Evolutionary conservation across 23 tunicate genomes (phyloP), one percentile per base, ranked within the genome.

Genomic region (Aplidium turbinatum): DNA sequence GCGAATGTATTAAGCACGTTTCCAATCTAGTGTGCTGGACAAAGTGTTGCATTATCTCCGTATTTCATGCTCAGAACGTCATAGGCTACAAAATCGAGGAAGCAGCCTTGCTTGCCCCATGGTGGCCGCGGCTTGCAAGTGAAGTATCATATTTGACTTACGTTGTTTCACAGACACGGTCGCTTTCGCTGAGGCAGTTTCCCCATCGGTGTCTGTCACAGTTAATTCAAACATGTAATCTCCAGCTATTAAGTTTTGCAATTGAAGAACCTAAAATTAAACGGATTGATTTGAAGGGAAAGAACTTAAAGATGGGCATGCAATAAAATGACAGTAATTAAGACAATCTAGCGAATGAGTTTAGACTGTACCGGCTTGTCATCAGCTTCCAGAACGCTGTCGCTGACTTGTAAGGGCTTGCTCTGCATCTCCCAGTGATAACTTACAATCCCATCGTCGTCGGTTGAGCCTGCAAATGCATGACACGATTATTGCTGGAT

Each of bases 131-230:
- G n/a, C n/a, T n/a, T n/a, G n/a, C n/a, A n/a, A n/a, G n/a, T n/a
- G n/a, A n/a, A n/a, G n/a, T n/a, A n/a, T n/a, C n/a, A n/a, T n/a
- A n/a, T n/a, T n/a, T n/a, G n/a, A 13, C 72, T 35, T 38, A 90
- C 97, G 83, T 63, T 77, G 27, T 9, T 90, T 72, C 0, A 90
- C 97, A 50, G 58, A 55, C n/a, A 90, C 51, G 9, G 72, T 78
- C 6, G 97, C 89, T 7, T 23, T 36, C 0, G 85, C 72, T 3
- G 85, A 90, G 26, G 78, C 45, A 20, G 75, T 83, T 5, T 38
- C 85, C 32, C 85, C 85, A 73, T 90, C 97, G 9, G 89, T 71
- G 47, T 90, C 97, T 1, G 97, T 90, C 1, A 90, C 89, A 33
- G 97, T 90, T 30, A 90, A 70, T 56, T 78, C 36, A 75, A 73